Evolutionary conservation across 2,113 vertebrate species (phyloP).

Genomic region (Rissa tridactyla): DNA sequence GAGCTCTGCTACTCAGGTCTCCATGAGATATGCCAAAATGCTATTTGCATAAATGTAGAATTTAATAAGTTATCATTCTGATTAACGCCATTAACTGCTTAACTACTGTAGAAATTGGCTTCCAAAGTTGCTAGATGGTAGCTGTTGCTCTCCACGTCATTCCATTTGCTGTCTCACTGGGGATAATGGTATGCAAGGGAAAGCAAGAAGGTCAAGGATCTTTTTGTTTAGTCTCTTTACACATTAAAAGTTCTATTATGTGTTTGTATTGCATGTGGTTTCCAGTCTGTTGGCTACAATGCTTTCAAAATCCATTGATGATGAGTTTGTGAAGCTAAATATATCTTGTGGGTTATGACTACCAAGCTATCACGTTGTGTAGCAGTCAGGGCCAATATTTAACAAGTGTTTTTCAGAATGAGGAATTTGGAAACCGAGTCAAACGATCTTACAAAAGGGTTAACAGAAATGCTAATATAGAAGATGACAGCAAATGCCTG

Average conservation of each 20-base stretch:
- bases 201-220: slow-evolving; percentile 72
- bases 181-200: slow-evolving; percentile 59
- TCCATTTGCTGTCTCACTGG: slow-evolving; percentile 52
- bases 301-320: slow-evolving; percentile 64
- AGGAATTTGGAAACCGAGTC: slow-evolving; percentile 18
- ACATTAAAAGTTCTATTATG: slow-evolving; percentile 68
- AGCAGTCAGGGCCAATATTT: slow-evolving; percentile 22
- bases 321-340: slow-evolving; percentile 57
- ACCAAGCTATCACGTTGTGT: slow-evolving; percentile 60
- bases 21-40: background rate
- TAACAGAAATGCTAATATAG: background rate
- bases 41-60: slow-evolving; percentile 37
- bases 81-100: slow-evolving; percentile 58
- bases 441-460: slow-evolving; percentile 1
- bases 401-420: slow-evolving; percentile 50
- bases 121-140: slow-evolving; percentile 28
- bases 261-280: slow-evolving; percentile 63
- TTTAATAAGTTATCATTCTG: slow-evolving; percentile 48
- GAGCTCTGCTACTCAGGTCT: slow-evolving; percentile 21
- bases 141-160: slow-evolving; percentile 20
- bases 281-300: slow-evolving; percentile 36
- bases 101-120: slow-evolving; percentile 61
- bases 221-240: slow-evolving; percentile 63
- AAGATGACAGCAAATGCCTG: background rate
- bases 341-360: slow-evolving; percentile 56